Conservation (phyloP, 2,113 vertebrate genomes). For the Leuciscus idus region DNA sequence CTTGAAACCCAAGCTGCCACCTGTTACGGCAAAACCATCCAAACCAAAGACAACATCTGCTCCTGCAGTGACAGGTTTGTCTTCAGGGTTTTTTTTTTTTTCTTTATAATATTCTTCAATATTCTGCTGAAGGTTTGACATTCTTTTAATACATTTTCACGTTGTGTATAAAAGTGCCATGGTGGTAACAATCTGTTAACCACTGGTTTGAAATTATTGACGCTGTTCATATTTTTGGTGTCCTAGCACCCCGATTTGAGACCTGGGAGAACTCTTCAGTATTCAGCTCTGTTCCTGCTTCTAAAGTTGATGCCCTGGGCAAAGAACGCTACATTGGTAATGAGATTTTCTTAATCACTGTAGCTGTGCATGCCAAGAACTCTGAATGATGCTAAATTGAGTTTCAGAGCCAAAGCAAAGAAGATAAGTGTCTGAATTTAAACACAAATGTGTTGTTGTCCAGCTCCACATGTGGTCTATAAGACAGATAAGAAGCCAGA, state of each 20-base stretch:
- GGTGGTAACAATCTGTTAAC: not conserved
- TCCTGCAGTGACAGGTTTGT: slow-evolving; percentile 58
- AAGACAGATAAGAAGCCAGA: slow-evolving; percentile 86
- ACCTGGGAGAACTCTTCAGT: slow-evolving; percentile 81
- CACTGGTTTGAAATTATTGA: not conserved
- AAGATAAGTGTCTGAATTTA: not conserved
- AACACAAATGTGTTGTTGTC: not conserved
- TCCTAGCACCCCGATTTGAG: slow-evolving; percentile 62
- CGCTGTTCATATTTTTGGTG: not conserved
- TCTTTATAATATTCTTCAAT: not conserved
- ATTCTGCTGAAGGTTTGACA: not conserved
- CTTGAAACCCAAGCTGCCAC: slow-evolving; percentile 59
- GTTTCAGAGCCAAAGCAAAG: not conserved
- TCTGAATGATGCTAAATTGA: not conserved
- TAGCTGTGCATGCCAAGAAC: not conserved
- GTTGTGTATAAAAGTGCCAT: not conserved
- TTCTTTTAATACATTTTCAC: not conserved
- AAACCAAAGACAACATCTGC: slow-evolving; percentile 62
- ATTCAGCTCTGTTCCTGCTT: slow-evolving; percentile 86
- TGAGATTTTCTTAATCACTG: slow-evolving; percentile 22
- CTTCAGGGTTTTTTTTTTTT: not conserved
- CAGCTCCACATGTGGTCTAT: slow-evolving; percentile 89
- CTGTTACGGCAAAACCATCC: slow-evolving; percentile 65
- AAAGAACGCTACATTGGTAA: slow-evolving; percentile 88
- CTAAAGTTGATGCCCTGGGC: slow-evolving; percentile 86